Percentiles rank a stretch among this genome's conserved stretches.
These are phyloP conservation scores for Hemitrygon akajei DNA, from an alignment of 2,797 vertebrate species.

Conservation along the genomic window DNA sequence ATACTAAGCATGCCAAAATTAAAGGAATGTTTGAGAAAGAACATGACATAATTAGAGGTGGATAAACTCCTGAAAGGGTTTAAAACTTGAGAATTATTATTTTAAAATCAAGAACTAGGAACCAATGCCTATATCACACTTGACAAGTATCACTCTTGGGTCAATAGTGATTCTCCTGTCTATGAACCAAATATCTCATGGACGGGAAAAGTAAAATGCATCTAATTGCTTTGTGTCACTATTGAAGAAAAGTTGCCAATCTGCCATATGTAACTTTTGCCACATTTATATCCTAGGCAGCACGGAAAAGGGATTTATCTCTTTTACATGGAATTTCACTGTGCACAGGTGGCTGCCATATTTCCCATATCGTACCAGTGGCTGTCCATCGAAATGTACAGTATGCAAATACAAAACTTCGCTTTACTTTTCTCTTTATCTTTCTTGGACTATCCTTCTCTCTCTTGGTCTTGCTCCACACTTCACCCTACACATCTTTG, in stretches of 20 bases:
- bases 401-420: not conserved
- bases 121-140: not conserved
- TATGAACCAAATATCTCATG: not conserved
- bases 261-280: not conserved
- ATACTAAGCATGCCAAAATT: too few species aligned
- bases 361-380: not conserved
- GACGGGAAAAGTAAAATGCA: not conserved
- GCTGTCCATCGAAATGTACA: not conserved
- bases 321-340: too few species aligned
- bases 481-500: too few species aligned
- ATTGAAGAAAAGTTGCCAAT: not conserved
- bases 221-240: not conserved
- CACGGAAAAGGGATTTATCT: not conserved
- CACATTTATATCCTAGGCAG: not conserved
- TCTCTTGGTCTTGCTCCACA: too few species aligned
- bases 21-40: too few species aligned
- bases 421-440: not conserved
- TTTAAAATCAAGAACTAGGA: too few species aligned
- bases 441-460: too few species aligned
- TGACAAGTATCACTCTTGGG: not conserved
- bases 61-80: too few species aligned
- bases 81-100: too few species aligned
- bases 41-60: too few species aligned
- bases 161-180: not conserved
- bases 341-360: not conserved